A percentile compares a stretch with the other conserved stretches of the same genome.
Conservation (phyloP, 2,113 vertebrate genomes). For the Hirundichthys speculiger region DNA sequence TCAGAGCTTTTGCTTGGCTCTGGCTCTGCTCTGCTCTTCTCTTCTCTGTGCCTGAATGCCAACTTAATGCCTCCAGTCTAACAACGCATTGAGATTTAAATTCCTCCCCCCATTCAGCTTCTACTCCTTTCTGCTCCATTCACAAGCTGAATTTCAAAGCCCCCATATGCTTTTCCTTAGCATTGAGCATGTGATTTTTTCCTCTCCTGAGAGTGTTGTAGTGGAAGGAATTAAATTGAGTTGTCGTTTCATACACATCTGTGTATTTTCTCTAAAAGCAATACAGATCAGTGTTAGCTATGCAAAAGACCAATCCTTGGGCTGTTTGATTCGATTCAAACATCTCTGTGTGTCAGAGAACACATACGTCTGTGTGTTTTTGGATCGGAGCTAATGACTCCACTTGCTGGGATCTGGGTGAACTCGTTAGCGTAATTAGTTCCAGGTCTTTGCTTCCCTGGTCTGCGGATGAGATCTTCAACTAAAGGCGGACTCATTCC, state of each 20-base stretch:
- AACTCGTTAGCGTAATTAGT: constrained; percentile 82
- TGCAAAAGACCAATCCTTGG: not conserved
- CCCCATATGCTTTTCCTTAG: constrained; percentile 11
- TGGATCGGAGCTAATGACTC: constrained; percentile 45
- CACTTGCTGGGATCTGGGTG: constrained; percentile 56
- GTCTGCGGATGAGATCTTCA: constrained; percentile 66
- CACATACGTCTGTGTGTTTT: constrained; percentile 33
- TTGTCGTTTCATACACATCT: not conserved
- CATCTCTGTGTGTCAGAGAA: constrained; percentile 46
- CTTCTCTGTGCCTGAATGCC: constrained; percentile 66
- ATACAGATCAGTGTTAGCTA: not conserved
- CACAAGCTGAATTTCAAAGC: constrained; percentile 49
- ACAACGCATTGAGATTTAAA: constrained; percentile 74
- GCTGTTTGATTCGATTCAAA: constrained; percentile 18
- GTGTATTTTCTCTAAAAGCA: not conserved
- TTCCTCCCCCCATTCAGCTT: constrained; percentile 60
- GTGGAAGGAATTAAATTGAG: constrained; percentile 13
- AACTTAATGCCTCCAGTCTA: constrained; percentile 62
- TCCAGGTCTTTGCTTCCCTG: constrained; percentile 75
- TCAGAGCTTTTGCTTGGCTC: constrained; percentile 59
- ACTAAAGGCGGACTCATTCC: constrained; percentile 70
- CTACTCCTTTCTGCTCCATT: constrained; percentile 2
- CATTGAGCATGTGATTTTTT: not conserved
- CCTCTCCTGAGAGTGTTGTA: constrained; percentile 8
- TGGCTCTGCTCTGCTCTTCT: constrained; percentile 37